A percentile compares a stretch with the other conserved stretches of the same genome.
phyloP scores from a whole-genome alignment of 64 coral and sea anemone species.

The Acropora yongei region DNA sequence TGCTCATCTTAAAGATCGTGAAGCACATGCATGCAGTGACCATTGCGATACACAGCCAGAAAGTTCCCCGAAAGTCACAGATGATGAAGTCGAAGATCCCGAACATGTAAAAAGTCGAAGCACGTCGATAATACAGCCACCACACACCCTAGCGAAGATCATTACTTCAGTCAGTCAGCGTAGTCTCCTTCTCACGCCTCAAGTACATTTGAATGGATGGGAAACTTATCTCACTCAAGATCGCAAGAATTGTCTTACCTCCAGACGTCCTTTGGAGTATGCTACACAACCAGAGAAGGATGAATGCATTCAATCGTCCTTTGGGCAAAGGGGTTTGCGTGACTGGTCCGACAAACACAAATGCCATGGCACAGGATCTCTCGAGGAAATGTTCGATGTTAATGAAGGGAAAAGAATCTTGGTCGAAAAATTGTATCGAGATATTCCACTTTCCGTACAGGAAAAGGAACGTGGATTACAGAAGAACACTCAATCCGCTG shows the following conservation, averaged over 20 bases:
- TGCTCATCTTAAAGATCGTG: neutral
- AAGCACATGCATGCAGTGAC: neutral
- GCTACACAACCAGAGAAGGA: neutral
- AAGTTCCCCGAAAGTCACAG: neutral
- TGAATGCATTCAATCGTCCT: neutral
- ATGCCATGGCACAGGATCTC: neutral
- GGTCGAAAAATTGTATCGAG: neutral
- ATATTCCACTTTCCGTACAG: neutral
- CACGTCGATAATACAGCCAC: neutral
- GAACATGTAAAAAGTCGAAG: neutral
- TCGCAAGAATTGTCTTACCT: neutral
- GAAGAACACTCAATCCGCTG: neutral
- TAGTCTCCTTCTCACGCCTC: neutral
- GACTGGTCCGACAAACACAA: neutral
- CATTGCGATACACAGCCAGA: neutral
- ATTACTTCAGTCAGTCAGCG: neutral
- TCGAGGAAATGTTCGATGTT: neutral
- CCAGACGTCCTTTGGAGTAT: neutral
- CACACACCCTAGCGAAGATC: neutral
- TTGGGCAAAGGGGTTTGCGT: neutral
- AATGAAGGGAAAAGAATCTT: conserved; percentile 27
- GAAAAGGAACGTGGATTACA: neutral
- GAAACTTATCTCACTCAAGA: neutral
- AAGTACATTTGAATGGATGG: neutral
- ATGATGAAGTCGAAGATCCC: neutral